Base-by-base conservation (phyloP, 2,797 vertebrate genomes). In the Margarornis squamiger region DNA sequence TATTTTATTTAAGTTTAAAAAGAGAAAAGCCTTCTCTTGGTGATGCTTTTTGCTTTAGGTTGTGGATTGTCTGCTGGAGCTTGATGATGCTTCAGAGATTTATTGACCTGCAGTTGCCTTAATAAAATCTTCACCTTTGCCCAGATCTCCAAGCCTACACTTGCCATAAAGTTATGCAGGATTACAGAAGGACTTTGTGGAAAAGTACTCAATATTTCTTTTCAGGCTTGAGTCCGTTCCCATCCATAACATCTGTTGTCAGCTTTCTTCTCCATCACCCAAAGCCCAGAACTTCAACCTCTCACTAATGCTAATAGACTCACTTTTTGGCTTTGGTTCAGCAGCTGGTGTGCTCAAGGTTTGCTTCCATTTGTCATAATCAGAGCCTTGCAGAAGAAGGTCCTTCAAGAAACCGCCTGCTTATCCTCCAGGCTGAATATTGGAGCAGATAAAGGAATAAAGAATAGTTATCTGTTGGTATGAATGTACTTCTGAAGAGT, bases 101-200 rank as follows among this genome's bases (percentile, higher is more conserved):
- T 94, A 87, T 65, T 91, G 65, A 89, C n/a, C 52, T 88, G 65
- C 67, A 61, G 52, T 77, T 89, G 62, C 61, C 24, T 29, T 82
- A 91, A 90, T 92, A 85, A 95, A 93, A 86, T 82, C 72, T 91
- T 94, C 67, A 95, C 86, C 81, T 90, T 87, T 90, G 22, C 68
- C 55, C 65, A 78, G n/a, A 89, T 86, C 46, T 86, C 68, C n/a
- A 75, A 74, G 57, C 46, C 43, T 90, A 39, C 43, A 48, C n/a
- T 85, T 85, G 39, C 38, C 43, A 12, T 81, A 88, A 92, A 91
- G 12, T 80, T 92, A 41, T 24, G 13, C 46, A 80, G 61, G 39
- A 88, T 93, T 94, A 79, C 26, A 78, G 75, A 48, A 65, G n/a
- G 46, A 66, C 79, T 91, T 81, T 13, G 61, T 88, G 79, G 76